Percentiles rank a stretch among this genome's conserved stretches.
Conservation (phyloP, 2,113 vertebrate species). For the Monarcha castaneiventris region DNA sequence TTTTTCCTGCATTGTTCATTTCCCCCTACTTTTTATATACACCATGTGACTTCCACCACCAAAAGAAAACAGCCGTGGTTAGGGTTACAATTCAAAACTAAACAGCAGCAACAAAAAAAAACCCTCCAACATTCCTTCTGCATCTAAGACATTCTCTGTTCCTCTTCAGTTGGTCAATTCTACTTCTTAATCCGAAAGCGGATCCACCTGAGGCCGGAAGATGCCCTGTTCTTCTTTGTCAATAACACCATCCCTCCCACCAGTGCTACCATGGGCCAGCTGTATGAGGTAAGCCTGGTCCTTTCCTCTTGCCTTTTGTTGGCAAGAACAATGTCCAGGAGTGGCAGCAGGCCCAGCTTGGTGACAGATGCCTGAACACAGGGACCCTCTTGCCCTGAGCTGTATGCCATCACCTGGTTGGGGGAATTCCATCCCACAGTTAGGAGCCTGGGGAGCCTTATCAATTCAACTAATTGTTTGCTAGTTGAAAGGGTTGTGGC, state of each 20-base stretch:
- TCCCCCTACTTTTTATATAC: not conserved
- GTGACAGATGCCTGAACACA: not conserved
- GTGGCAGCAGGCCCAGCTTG: not conserved
- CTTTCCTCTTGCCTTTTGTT: not conserved
- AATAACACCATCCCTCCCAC: conserved; percentile 97
- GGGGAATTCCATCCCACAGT: not conserved
- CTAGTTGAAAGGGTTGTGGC: not conserved
- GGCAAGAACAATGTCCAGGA: not conserved
- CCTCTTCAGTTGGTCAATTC: conserved; percentile 88
- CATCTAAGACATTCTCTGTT: not conserved
- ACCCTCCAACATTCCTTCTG: not conserved
- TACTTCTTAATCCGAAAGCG: conserved; percentile 97
- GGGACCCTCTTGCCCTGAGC: not conserved
- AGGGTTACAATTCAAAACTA: not conserved
- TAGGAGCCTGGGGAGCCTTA: not conserved
- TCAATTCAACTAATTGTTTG: not conserved
- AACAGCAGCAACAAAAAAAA: not conserved
- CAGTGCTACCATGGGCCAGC: conserved; percentile 91
- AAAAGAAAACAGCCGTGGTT: not conserved
- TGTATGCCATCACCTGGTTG: not conserved
- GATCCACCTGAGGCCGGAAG: conserved; percentile 92
- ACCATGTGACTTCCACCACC: not conserved
- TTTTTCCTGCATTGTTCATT: not conserved
- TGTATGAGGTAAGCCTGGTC: conserved; percentile 88
- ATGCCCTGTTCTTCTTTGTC: conserved; percentile 97